Evolutionary conservation across 2,113 vertebrate species (phyloP).

Genomic region (Cranoglanis bouderius): DNA sequence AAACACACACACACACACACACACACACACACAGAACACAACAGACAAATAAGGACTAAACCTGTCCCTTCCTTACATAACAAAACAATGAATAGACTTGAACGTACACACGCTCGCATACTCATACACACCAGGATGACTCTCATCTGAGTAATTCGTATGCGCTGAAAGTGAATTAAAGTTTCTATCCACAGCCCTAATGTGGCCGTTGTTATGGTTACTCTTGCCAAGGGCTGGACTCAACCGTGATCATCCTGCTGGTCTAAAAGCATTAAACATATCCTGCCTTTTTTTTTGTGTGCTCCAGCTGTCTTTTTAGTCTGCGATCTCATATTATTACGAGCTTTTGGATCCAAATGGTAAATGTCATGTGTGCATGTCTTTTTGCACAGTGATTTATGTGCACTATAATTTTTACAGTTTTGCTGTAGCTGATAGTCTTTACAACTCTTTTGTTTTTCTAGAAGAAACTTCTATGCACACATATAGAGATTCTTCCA

Average conservation of each 20-base stretch:
- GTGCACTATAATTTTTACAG: not conserved
- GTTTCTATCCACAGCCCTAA: conserved; percentile 37
- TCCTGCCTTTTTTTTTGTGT: conserved; percentile 23
- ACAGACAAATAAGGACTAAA: conserved; percentile 12
- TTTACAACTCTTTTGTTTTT: not conserved
- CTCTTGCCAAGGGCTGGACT: conserved; percentile 42
- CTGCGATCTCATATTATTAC: conserved; percentile 1
- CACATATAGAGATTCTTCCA: not conserved
- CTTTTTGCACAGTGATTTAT: not conserved
- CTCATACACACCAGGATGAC: conserved; percentile 4
- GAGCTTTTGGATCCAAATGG: not conserved
- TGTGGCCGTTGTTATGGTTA: conserved; percentile 55
- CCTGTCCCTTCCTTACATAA: conserved; percentile 26
- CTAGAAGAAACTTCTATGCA: not conserved
- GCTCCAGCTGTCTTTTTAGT: conserved; percentile 35
- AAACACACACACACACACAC: not conserved
- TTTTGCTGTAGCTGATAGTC: not conserved
- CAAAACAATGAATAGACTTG: conserved; percentile 43
- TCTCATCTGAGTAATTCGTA: conserved; percentile 51
- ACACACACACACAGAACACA: not conserved
- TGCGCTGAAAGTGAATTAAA: conserved; percentile 52
- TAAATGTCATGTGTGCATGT: not conserved
- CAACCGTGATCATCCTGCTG: conserved; percentile 49
- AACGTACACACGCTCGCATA: not conserved
- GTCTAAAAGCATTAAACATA: conserved; percentile 41